Evolutionary conservation across 2,888 invertebrate species (phyloP), one percentile per base, ranked within the genome.

Genomic region (Malthinus flaveolus): DNA sequence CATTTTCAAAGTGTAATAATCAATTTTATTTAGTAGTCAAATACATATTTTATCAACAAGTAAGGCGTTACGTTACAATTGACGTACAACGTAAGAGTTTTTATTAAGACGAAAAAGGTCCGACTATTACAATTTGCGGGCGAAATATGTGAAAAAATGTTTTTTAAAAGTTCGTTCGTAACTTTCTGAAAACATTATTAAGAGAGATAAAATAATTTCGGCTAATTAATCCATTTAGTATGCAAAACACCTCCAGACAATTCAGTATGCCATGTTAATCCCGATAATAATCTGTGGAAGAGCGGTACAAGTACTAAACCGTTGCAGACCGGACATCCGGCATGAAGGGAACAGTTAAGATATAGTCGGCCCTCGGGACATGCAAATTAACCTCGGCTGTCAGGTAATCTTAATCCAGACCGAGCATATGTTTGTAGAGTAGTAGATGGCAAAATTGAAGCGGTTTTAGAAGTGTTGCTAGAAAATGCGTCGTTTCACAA

Each of bases 381-480:
- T 67, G 68, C 68, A 68, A 68, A 68, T 68, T 67, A 67, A 65
- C 62, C 65, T 42, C 60, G 57, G 49, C 59, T 57, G 64, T 60
- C 64, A 62, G 60, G 64, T 62, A 62, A 62, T 64, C 64, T 60
- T 59, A 61, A 59, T 62, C 57, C 55, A 52, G 59, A 55, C 56
- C 52, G 53, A 59, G 59, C 62, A 59, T 59, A 59, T 53, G 59
- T 37, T 59, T 50, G 49, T 35, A 58, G 45, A 23, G n/a, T n/a
- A 23, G 23, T 23, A 23, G 23, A 54, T 48, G 59, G 59, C 49
- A 53, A 54, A 59, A 59, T 42, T 54, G 36, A 49, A 37, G 39
- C 31, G 39, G 49, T 49, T 59, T 50, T 48, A 36, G 32, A 32
- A 13, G 23, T 23, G 23, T 23, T 23, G 23, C 5, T 23, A 23